Evolutionary conservation across 2,113 vertebrate species (phyloP), one percentile per base, ranked within the genome.

Genomic region (Sakesphorus luctuosus): DNA sequence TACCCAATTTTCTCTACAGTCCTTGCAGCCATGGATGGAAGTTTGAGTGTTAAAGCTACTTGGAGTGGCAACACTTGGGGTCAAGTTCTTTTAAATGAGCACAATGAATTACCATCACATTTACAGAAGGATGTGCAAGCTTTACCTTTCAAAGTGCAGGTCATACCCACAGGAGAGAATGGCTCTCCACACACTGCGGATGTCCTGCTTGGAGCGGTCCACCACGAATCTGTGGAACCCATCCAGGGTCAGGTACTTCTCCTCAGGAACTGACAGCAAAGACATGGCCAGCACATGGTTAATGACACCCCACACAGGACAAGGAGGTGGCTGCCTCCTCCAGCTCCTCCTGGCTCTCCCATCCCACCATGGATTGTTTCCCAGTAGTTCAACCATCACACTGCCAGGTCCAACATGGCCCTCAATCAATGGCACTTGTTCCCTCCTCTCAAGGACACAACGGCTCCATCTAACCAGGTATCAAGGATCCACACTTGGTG

Each of bases 121-220:
- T 29, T 38, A 19, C 15, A 3, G 3, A 13, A 21, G 20, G 46
- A 5, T 13, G 1, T 67, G n/a, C 25, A 21, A 6, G 46, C 43
- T 14, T 21, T 63, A 99, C 99, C 99, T 99, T 97, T 99, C 99
- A 93, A 99, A 99, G 88, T 99, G 99, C 25, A 99, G 98, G 84
- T 99, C 99, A 8, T 99, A 99, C 11, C 99, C 99, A 31, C 99
- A 99, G 74, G 99, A 98, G 89, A 99, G 94, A 87, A 99, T 99
- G 10, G 99, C 99, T 93, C 99, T 98, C 99, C 99, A 99, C 89
- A 99, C 98, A 3, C 99, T 99, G 2, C 99, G 99, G 96, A 99
- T 99, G 95, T 99, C 99, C 96, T 99, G 99, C 84, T 99, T 99
- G 73, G 99, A 99, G 36, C 99, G 98, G 84, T 99, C 99, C 49